phyloP scores from a whole-genome alignment of 2,888 invertebrate genomes.

The Cosmorhoe ocellata region DNA sequence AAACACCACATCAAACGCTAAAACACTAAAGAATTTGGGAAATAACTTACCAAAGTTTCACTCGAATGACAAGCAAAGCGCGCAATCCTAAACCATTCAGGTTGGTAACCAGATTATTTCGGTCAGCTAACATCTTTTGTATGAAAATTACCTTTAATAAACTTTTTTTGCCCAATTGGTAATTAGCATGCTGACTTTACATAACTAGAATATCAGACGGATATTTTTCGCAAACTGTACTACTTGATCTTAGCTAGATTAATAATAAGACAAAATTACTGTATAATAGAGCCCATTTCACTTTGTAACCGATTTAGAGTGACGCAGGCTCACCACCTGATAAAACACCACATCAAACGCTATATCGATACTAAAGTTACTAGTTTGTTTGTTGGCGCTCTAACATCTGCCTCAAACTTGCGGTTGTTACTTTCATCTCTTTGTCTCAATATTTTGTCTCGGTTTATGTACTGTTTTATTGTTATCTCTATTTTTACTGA shows the following conservation, averaged over 20 bases:
- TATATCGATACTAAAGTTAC: constrained; percentile 63
- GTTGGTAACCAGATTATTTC: too few relatives aligned
- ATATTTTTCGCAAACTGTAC: too few relatives aligned
- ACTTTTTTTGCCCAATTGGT: too few relatives aligned
- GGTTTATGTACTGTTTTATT: constrained; percentile 26
- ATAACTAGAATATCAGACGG: too few relatives aligned
- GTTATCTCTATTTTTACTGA: constrained; percentile 14
- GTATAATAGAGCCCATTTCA: neutral
- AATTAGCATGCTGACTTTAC: too few relatives aligned
- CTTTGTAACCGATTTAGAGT: neutral
- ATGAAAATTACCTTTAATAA: too few relatives aligned
- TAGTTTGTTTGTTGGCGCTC: constrained; percentile 59
- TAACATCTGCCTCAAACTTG: constrained; percentile 32
- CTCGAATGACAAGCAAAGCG: neutral
- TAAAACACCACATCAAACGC: constrained; percentile 80
- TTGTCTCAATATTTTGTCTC: constrained; percentile 38
- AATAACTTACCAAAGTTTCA: neutral
- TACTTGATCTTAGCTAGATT: too few relatives aligned
- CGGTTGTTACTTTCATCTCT: constrained; percentile 47
- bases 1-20: constrained; percentile 78
- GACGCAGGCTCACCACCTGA: constrained; percentile 70
- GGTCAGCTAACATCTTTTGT: neutral
- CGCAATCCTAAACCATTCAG: neutral
- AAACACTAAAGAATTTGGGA: neutral
- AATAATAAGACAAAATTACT: too few relatives aligned